A percentile compares a stretch with the other conserved stretches of the same genome.
Evolutionary conservation across 2,113 vertebrate genomes (phyloP).

Genomic region (zebrafish (Danio rerio)): DNA sequence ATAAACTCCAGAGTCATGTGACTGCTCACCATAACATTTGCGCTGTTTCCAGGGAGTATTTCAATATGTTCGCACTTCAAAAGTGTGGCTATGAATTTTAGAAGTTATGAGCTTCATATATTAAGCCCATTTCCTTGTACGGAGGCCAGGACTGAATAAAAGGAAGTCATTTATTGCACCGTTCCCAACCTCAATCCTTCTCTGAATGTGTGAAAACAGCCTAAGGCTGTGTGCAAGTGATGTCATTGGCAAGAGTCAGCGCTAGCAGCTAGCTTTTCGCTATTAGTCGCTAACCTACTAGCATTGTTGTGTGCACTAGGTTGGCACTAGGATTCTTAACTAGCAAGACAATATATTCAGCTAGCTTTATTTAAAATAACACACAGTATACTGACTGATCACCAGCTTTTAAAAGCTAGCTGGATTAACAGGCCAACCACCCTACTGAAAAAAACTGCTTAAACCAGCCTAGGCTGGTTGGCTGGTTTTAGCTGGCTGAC

Average conservation of each 20-base stretch:
- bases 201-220: slow-evolving; percentile 6
- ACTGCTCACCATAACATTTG: neutral
- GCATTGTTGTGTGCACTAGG: neutral
- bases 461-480: too few relatives aligned
- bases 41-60: neutral
- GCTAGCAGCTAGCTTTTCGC: neutral
- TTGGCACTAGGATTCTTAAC: neutral
- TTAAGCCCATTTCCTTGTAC: slow-evolving; percentile 2
- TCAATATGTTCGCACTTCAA: neutral
- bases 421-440: neutral
- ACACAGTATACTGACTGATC: neutral
- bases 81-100: slow-evolving; percentile 2
- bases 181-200: slow-evolving; percentile 4
- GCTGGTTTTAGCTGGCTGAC: too few relatives aligned
- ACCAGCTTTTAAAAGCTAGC: neutral
- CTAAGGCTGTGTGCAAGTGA: neutral
- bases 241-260: neutral
- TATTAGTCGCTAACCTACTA: neutral
- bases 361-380: neutral
- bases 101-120: slow-evolving; percentile 19
- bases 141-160: slow-evolving; percentile 8
- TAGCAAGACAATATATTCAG: neutral
- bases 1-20: neutral
- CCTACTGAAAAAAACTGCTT: too few relatives aligned
- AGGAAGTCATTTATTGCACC: slow-evolving; percentile 16